Evolutionary conservation across 2,888 invertebrate genomes (phyloP).

Genomic region (Caenorhabditis japonica): DNA sequence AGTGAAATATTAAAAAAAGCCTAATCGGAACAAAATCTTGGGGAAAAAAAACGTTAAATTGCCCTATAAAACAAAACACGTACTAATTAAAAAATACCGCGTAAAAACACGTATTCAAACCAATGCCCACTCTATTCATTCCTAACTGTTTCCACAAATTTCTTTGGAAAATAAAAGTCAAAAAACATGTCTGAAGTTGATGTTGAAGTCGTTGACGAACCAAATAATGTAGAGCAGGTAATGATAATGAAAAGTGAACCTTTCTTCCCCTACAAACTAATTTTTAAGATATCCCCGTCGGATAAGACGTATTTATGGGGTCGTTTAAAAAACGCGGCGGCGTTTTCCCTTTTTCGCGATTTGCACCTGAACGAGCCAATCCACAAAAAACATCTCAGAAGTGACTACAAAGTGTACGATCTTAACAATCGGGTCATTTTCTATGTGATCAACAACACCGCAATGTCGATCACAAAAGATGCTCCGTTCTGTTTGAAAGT

Average conservation of each 20-base stretch:
- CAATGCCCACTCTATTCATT: too few relatives aligned
- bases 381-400: slow-evolving; percentile 33
- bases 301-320: slow-evolving; percentile 19
- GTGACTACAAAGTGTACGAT: slow-evolving; percentile 50
- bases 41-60: too few relatives aligned
- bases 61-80: too few relatives aligned
- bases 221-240: slow-evolving; percentile 10
- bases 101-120: too few relatives aligned
- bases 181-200: slow-evolving; percentile 26
- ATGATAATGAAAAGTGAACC: background rate
- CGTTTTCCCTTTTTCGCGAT: slow-evolving; percentile 44
- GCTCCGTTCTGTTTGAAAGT: slow-evolving; percentile 49
- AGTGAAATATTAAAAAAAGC: too few relatives aligned
- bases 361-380: slow-evolving; percentile 27
- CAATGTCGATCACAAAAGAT: slow-evolving; percentile 35
- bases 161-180: slow-evolving; percentile 16
- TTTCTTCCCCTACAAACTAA: too few relatives aligned
- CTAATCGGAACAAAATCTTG: too few relatives aligned
- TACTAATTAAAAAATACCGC: too few relatives aligned
- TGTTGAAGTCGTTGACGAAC: background rate
- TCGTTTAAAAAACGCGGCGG: slow-evolving; percentile 34
- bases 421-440: slow-evolving; percentile 52
- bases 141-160: too few relatives aligned
- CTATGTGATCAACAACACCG: slow-evolving; percentile 43
- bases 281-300: background rate